Evolutionary conservation across 37 sponge, comb jelly and placozoan species (phyloP).

Genomic region (Geodia barretti): DNA sequence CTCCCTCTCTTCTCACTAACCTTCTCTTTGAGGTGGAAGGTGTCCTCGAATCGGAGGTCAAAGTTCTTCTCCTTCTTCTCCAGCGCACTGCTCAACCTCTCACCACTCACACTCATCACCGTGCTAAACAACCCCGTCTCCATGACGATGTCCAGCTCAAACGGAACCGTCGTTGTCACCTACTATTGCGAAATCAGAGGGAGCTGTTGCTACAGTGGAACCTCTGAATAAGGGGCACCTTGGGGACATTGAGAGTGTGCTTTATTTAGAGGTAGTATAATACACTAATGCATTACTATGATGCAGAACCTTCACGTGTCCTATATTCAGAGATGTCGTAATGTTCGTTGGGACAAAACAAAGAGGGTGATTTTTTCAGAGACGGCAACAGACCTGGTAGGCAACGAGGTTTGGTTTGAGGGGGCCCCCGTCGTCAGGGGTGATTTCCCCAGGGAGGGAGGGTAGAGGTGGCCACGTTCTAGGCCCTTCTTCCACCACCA

Average conservation of each 20-base stretch:
- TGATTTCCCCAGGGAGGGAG: conserved; percentile 43
- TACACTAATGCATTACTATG: too few species aligned
- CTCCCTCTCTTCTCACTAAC: too few species aligned
- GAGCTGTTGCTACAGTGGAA: too few species aligned
- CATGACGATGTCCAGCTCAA: conserved; percentile 78
- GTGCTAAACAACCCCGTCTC: conserved; percentile 52
- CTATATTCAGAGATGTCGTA: too few species aligned
- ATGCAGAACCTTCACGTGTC: too few species aligned
- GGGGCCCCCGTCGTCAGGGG: background rate
- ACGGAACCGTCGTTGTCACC: conserved; percentile 62
- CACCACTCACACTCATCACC: conserved; percentile 50
- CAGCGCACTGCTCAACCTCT: conserved; percentile 49
- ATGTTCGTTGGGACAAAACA: too few species aligned
- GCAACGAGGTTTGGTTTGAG: conserved; percentile 41
- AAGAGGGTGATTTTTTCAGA: too few species aligned
- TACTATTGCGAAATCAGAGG: conserved; percentile 55
- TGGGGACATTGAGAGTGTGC: too few species aligned
- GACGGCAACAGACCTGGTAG: conserved; percentile 36
- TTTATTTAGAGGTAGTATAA: too few species aligned
- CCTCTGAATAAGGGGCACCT: too few species aligned
- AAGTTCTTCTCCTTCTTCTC: conserved; percentile 26
- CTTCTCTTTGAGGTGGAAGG: conserved; percentile 59
- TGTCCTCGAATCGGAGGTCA: conserved; percentile 72
- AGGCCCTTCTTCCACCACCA: conserved; percentile 16
- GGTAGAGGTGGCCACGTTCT: conserved; percentile 38